A percentile compares a stretch with the other conserved stretches of the same genome.
These are phyloP conservation scores for Thamnophis elegans DNA, from an alignment of 2,797 vertebrate genomes.

Conservation along the genomic window DNA sequence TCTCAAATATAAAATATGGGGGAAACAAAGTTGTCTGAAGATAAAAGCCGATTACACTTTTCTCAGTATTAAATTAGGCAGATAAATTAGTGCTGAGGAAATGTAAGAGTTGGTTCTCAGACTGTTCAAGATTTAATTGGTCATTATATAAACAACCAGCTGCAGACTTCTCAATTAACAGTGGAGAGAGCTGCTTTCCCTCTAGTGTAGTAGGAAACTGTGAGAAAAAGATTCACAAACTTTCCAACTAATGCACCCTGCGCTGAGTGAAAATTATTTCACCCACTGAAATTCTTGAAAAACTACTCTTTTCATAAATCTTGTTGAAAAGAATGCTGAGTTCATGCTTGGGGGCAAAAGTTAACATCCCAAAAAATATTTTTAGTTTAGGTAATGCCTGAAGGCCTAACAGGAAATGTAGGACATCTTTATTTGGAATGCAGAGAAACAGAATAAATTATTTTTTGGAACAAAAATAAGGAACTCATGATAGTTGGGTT, in stretches of 20 bases:
- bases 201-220: neutral
- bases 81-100: neutral
- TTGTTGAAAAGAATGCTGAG: neutral
- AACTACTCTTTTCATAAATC: neutral
- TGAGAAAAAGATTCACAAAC: neutral
- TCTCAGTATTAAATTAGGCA: neutral
- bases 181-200: neutral
- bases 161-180: neutral
- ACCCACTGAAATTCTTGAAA: neutral
- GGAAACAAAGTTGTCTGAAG: neutral
- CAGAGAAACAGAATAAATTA: neutral
- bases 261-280: neutral
- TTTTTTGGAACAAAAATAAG: neutral
- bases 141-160: neutral
- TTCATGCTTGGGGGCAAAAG: neutral
- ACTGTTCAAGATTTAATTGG: neutral
- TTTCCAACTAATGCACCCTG: neutral
- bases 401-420: neutral
- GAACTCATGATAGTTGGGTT: neutral
- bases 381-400: neutral
- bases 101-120: neutral
- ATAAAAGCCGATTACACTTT: neutral
- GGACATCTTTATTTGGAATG: neutral
- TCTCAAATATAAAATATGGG: neutral
- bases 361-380: neutral